Conservation (phyloP, 2,113 vertebrate species). For the Mastomys natalensis region DNA sequence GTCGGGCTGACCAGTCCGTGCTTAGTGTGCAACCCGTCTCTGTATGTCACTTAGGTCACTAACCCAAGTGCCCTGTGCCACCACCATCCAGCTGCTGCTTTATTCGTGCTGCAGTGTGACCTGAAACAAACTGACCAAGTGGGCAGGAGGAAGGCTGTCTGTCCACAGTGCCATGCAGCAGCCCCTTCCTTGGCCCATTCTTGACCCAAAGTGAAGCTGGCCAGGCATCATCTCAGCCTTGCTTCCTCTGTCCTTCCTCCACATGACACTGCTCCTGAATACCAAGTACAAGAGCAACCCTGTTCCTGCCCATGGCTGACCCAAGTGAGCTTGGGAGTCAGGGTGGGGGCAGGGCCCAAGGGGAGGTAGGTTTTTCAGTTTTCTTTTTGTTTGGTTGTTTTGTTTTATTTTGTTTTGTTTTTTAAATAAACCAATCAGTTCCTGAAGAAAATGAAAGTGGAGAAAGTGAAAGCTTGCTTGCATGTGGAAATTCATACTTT, state of each 20-base stretch:
- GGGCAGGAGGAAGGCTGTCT: fast-evolving
- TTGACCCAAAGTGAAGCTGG: background rate
- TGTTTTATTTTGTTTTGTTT: background rate
- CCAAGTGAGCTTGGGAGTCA: background rate
- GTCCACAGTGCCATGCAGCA: fast-evolving
- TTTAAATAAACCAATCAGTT: background rate
- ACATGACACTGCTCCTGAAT: background rate
- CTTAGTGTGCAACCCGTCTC: fast-evolving
- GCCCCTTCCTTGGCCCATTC: background rate
- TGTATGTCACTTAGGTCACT: background rate
- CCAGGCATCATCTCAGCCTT: background rate
- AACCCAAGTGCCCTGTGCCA: background rate
- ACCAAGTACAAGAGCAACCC: background rate
- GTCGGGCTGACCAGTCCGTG: background rate
- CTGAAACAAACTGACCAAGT: too few species aligned
- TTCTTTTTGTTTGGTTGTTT: background rate
- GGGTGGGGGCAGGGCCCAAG: too few species aligned
- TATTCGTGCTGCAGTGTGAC: fast-evolving
- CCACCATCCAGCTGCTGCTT: background rate
- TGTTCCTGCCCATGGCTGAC: background rate
- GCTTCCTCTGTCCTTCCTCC: background rate
- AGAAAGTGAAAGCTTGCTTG: background rate
- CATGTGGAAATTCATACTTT: background rate
- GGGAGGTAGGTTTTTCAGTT: background rate
- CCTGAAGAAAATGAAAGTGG: background rate